Percentiles rank a stretch among this genome's conserved stretches.
Evolutionary conservation across 2,888 invertebrate genomes (phyloP).

Genomic region (Acronicta aceris): DNA sequence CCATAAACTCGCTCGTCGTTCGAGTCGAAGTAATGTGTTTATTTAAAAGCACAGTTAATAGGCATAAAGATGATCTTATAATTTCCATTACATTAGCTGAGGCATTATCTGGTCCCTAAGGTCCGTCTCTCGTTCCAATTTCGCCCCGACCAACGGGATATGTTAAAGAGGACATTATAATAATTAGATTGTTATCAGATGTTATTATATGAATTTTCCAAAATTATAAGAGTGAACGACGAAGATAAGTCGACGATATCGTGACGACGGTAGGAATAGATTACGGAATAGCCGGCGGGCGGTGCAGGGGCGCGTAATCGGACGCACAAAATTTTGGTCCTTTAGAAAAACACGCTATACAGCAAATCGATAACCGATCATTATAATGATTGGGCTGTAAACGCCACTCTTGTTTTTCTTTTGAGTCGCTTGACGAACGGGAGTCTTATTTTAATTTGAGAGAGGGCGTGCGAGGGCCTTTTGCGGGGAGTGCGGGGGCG

Average conservation of each 20-base stretch:
- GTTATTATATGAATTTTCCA: slow-evolving; percentile 87
- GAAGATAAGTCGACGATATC: slow-evolving; percentile 85
- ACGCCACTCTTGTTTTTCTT: slow-evolving; percentile 80
- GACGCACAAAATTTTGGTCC: slow-evolving; percentile 83
- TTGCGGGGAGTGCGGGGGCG: slow-evolving; percentile 39
- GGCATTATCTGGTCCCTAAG: slow-evolving; percentile 81
- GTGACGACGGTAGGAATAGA: slow-evolving; percentile 86
- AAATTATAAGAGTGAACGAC: slow-evolving; percentile 85
- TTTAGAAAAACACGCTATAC: slow-evolving; percentile 84
- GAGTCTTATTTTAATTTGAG: slow-evolving; percentile 79
- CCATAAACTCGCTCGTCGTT: slow-evolving; percentile 63
- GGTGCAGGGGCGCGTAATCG: slow-evolving; percentile 77
- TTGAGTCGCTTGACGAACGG: slow-evolving; percentile 81
- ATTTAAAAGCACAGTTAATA: slow-evolving; percentile 84
- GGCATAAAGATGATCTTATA: slow-evolving; percentile 83
- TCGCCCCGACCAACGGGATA: slow-evolving; percentile 81
- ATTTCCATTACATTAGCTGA: slow-evolving; percentile 84
- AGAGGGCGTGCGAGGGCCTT: slow-evolving; percentile 41
- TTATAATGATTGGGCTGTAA: slow-evolving; percentile 87
- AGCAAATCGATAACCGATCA: slow-evolving; percentile 87
- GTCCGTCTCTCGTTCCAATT: slow-evolving; percentile 80
- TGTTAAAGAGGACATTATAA: slow-evolving; percentile 89
- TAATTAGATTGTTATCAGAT: slow-evolving; percentile 89
- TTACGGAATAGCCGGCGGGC: slow-evolving; percentile 80
- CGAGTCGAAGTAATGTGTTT: slow-evolving; percentile 78